Evolutionary conservation across 92 coral and sea anemone genomes (phyloP).

Genomic region (Parazoanthus atlanticus): DNA sequence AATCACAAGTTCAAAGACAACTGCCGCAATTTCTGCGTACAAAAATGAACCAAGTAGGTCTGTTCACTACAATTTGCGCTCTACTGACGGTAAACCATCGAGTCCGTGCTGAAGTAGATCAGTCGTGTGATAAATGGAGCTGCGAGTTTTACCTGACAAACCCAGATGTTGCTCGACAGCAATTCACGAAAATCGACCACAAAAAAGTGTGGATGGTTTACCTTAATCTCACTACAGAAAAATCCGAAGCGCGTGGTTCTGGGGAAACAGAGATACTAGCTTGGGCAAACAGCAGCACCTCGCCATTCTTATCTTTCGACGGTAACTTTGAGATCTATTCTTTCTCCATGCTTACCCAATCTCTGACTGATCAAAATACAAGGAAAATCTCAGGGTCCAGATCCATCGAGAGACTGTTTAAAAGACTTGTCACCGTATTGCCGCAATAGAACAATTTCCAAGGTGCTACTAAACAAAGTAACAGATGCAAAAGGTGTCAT

Average conservation of each 20-base stretch:
- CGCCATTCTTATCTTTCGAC: not conserved
- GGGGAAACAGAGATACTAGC: not conserved
- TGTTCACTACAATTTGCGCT: not conserved
- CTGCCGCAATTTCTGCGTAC: not conserved
- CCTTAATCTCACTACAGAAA: not conserved
- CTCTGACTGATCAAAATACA: not conserved
- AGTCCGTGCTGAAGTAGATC: not conserved
- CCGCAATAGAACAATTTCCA: not conserved
- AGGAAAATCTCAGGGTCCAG: not conserved
- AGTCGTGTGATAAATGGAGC: conserved; percentile 6
- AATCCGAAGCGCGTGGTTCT: not conserved
- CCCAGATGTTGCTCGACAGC: not conserved
- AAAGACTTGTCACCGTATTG: not conserved
- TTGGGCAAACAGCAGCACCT: not conserved
- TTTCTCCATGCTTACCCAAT: not conserved
- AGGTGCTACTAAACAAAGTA: not conserved
- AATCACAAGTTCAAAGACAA: not conserved
- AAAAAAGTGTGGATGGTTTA: not conserved
- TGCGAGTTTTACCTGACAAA: not conserved
- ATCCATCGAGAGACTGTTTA: not conserved
- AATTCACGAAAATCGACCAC: not conserved
- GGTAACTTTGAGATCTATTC: not conserved
- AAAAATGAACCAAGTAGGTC: not conserved
- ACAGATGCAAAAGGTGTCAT: not conserved
- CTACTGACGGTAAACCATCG: not conserved